These are phyloP conservation scores for Mus spicilegus DNA, from an alignment of 2,113 vertebrate genomes.

Conservation along the genomic window DNA sequence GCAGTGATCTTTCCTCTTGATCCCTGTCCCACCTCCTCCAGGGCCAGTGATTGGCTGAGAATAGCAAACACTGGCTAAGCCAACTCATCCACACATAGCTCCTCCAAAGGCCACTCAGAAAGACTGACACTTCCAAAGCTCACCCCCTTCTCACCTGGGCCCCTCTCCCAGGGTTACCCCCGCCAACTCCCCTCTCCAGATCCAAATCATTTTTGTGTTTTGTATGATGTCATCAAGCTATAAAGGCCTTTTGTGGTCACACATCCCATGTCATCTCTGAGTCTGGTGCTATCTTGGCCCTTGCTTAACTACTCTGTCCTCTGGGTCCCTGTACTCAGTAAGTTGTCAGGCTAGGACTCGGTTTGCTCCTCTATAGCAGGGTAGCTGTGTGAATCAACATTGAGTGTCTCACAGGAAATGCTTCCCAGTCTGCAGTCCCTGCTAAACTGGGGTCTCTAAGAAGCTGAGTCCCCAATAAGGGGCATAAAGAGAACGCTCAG, in stretches of 20 bases:
- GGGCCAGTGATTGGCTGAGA: not conserved
- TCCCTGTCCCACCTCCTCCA: rapidly evolving
- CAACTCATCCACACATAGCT: not conserved
- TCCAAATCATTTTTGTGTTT: not conserved
- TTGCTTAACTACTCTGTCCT: not conserved
- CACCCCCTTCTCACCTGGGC: not conserved
- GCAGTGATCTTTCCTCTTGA: not conserved
- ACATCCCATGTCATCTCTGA: not conserved
- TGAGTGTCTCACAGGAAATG: not conserved
- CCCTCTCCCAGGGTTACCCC: not conserved
- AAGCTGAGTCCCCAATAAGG: not conserved
- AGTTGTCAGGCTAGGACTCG: not conserved
- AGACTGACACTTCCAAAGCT: not conserved
- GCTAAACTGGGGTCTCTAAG: not conserved
- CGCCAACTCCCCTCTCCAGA: too few relatives aligned
- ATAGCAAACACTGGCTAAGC: not conserved
- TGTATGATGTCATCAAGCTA: not conserved
- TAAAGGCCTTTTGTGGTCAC: not conserved
- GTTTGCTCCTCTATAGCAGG: not conserved
- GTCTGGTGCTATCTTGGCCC: not conserved
- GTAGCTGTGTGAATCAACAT: not conserved
- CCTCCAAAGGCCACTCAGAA: not conserved
- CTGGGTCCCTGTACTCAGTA: not conserved
- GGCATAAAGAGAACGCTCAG: not conserved
- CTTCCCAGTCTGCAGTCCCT: not conserved